phyloP scores from a whole-genome alignment of 1,140 invertebrate genomes.

The Hestina assimilis region DNA sequence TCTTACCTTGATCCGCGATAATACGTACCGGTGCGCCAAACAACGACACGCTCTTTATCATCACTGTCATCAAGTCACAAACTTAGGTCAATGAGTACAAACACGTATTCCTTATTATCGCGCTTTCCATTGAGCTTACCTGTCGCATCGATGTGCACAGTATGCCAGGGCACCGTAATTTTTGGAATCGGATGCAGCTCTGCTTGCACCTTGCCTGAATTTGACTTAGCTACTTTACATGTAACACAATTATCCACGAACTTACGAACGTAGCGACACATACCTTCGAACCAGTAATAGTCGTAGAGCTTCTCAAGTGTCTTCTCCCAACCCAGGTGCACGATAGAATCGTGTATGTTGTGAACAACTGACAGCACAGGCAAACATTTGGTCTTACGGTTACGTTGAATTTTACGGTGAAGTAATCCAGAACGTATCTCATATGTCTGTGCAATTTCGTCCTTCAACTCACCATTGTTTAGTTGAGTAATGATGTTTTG shows the following conservation, averaged over 20 bases:
- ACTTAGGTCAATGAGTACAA: conserved; percentile 16
- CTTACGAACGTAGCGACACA: conserved; percentile 24
- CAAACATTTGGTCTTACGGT: neutral
- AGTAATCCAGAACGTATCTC: conserved; percentile 22
- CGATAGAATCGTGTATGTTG: conserved; percentile 39
- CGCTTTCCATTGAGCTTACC: conserved; percentile 22
- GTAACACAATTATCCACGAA: conserved; percentile 32
- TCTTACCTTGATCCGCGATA: too few relatives aligned
- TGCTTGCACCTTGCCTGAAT: conserved; percentile 16
- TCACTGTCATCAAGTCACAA: too few relatives aligned
- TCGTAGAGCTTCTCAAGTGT: conserved; percentile 31
- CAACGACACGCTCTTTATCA: too few relatives aligned
- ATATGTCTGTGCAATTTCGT: conserved; percentile 24
- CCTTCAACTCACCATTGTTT: neutral
- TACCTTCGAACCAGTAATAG: conserved; percentile 32
- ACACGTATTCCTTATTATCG: conserved; percentile 15
- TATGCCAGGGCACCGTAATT: conserved; percentile 19
- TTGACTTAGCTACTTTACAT: conserved; percentile 22
- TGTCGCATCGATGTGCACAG: conserved; percentile 18
- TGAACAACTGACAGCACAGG: conserved; percentile 37
- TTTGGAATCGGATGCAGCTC: conserved; percentile 24
- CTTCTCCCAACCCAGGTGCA: conserved; percentile 36
- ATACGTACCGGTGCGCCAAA: too few relatives aligned
- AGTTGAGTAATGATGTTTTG: neutral
- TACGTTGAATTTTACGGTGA: conserved; percentile 28